A percentile compares a stretch with the other conserved stretches of the same genome.
Evolutionary conservation across 2,888 invertebrate genomes (phyloP).

Genomic region (Calliphora vomitoria): DNA sequence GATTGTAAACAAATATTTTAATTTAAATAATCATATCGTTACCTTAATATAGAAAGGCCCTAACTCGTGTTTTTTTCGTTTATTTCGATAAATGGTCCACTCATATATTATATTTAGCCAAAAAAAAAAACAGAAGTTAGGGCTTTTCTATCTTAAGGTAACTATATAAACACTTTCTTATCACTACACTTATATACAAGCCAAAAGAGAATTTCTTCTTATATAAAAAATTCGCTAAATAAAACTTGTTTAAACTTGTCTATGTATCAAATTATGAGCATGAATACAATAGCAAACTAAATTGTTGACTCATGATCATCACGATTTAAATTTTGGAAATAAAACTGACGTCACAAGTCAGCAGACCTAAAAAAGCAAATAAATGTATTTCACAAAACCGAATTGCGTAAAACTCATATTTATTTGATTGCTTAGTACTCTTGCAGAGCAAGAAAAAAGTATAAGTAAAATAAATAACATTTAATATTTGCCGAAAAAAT

Average conservation of each 20-base stretch:
- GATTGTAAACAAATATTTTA: too few species aligned
- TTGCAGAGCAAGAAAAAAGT: too few species aligned
- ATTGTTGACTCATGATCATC: conserved; percentile 34
- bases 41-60: too few species aligned
- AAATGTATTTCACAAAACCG: conserved; percentile 9
- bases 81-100: too few species aligned
- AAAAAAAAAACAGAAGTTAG: too few species aligned
- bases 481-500: neutral
- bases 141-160: too few species aligned
- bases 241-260: neutral
- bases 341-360: conserved; percentile 54
- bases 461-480: neutral
- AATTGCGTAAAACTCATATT: conserved; percentile 36
- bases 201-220: neutral
- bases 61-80: too few species aligned
- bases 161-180: neutral
- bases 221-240: neutral
- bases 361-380: conserved; percentile 40
- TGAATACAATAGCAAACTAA: conserved; percentile 1
- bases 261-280: neutral
- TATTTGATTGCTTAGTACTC: neutral
- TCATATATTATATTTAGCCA: too few species aligned
- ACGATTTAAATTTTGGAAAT: conserved; percentile 37
- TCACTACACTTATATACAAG: neutral
- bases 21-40: too few species aligned